Evolutionary conservation across 1,140 invertebrate genomes (phyloP).

Genomic region (Potamilus streckersoni): DNA sequence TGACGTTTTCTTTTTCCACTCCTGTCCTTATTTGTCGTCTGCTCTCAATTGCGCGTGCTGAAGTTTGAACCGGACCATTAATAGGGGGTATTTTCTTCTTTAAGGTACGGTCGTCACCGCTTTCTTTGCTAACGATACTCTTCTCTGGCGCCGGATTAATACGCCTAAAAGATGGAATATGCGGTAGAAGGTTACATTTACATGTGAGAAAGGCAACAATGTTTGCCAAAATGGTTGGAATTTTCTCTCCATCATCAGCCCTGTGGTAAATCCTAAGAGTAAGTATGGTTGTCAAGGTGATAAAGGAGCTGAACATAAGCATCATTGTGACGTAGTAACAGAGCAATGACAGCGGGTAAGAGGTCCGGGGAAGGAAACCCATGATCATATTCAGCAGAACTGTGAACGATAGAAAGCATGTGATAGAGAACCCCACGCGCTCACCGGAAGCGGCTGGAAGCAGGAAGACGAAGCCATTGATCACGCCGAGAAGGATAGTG

Average conservation of each 20-base stretch:
- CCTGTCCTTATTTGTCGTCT: too few species aligned
- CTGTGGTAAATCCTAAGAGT: slow-evolving; percentile 20
- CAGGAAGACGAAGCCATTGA: slow-evolving; percentile 23
- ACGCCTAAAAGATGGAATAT: too few species aligned
- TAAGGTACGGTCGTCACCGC: too few species aligned
- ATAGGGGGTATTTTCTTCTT: too few species aligned
- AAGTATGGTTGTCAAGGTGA: slow-evolving; percentile 7
- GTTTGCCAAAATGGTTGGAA: too few species aligned
- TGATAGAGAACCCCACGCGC: slow-evolving; percentile 23
- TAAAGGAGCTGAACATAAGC: slow-evolving; percentile 17
- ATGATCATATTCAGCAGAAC: slow-evolving; percentile 28
- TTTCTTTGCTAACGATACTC: too few species aligned
- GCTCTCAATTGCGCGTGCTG: too few species aligned
- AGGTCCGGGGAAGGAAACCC: slow-evolving; percentile 23
- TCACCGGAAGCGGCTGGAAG: slow-evolving; percentile 28
- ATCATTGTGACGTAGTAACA: slow-evolving; percentile 32
- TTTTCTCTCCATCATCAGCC: not conserved
- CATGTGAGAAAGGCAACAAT: too few species aligned
- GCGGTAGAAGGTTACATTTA: too few species aligned
- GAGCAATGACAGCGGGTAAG: slow-evolving; percentile 25
- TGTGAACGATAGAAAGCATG: slow-evolving; percentile 24
- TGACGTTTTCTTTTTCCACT: too few species aligned
- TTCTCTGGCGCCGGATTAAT: too few species aligned
- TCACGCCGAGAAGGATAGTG: slow-evolving; percentile 10
- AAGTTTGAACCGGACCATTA: too few species aligned